Percentiles rank a stretch among this genome's conserved stretches.
Evolutionary conservation across 1,140 invertebrate species (phyloP).

Genomic region (Myzus persicae): DNA sequence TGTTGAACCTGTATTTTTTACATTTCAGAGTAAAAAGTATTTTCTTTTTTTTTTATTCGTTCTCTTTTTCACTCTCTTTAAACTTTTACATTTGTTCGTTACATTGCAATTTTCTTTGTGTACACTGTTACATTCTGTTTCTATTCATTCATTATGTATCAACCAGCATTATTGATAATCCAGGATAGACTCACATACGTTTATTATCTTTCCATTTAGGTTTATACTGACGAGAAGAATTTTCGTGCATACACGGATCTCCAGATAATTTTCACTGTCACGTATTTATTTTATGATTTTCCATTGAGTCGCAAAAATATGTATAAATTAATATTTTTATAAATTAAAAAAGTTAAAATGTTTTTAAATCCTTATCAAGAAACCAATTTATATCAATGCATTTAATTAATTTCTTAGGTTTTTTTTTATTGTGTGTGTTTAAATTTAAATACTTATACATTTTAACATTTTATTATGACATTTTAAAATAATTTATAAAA

Average conservation of each 20-base stretch:
- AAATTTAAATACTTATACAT: background rate
- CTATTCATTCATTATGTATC: background rate
- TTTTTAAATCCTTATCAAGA: background rate
- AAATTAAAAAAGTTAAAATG: background rate
- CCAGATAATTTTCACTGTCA: background rate
- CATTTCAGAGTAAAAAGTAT: background rate
- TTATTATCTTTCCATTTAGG: background rate
- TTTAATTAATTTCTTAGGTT: too few relatives aligned
- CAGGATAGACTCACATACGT: background rate
- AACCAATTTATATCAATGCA: background rate
- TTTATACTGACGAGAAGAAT: background rate
- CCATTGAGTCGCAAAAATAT: background rate
- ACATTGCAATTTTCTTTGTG: background rate
- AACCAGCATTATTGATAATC: background rate
- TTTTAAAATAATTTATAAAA: background rate
- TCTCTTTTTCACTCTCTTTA: background rate
- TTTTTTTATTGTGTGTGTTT: background rate
- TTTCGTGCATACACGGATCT: background rate
- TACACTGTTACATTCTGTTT: background rate
- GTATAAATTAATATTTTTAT: background rate
- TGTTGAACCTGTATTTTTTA: background rate
- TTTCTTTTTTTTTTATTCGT: background rate
- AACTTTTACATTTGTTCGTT: background rate
- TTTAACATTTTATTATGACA: background rate
- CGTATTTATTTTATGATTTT: background rate